A percentile compares a stretch with the other conserved stretches of the same genome.
phyloP scores from a whole-genome alignment of 2,888 invertebrate species.

The Synergus japonicus region DNA sequence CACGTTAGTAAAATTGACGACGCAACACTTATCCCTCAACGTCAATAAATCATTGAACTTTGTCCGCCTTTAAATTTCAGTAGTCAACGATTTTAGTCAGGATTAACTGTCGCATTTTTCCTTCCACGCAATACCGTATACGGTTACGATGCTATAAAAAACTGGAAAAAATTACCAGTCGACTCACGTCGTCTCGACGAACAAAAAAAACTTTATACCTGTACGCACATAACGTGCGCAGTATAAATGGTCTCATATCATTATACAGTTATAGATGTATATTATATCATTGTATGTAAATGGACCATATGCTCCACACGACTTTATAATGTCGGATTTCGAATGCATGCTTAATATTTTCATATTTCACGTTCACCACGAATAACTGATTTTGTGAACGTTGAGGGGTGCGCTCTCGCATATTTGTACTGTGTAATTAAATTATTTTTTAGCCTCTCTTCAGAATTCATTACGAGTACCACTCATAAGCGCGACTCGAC shows the following conservation, averaged over 20 bases:
- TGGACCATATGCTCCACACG: slow-evolving; percentile 11
- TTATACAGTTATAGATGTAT: not conserved
- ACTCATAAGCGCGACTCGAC: not conserved
- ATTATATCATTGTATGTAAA: slow-evolving; percentile 30
- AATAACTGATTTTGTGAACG: slow-evolving; percentile 35
- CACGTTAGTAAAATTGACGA: too few species aligned
- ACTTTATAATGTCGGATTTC: slow-evolving; percentile 35
- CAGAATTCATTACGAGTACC: slow-evolving; percentile 16
- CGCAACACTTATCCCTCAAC: too few species aligned
- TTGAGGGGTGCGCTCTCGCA: not conserved
- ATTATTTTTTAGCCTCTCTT: slow-evolving; percentile 32
- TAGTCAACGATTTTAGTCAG: slow-evolving; percentile 50
- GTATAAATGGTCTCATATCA: slow-evolving; percentile 13
- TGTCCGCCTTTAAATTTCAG: slow-evolving; percentile 45
- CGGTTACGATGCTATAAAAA: slow-evolving; percentile 66
- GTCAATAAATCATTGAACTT: not conserved
- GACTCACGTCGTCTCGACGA: slow-evolving; percentile 64
- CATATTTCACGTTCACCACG: slow-evolving; percentile 30
- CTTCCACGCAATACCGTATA: slow-evolving; percentile 47
- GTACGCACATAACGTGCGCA: slow-evolving; percentile 3
- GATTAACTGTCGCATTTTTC: slow-evolving; percentile 56
- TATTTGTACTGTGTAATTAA: slow-evolving; percentile 20
- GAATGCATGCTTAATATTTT: slow-evolving; percentile 31
- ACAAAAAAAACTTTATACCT: slow-evolving; percentile 51
- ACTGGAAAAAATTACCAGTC: slow-evolving; percentile 65